A percentile compares a stretch with the other conserved stretches of the same genome.
phyloP scores from a whole-genome alignment of 2,797 vertebrate species.

The Malurus leucopterus region DNA sequence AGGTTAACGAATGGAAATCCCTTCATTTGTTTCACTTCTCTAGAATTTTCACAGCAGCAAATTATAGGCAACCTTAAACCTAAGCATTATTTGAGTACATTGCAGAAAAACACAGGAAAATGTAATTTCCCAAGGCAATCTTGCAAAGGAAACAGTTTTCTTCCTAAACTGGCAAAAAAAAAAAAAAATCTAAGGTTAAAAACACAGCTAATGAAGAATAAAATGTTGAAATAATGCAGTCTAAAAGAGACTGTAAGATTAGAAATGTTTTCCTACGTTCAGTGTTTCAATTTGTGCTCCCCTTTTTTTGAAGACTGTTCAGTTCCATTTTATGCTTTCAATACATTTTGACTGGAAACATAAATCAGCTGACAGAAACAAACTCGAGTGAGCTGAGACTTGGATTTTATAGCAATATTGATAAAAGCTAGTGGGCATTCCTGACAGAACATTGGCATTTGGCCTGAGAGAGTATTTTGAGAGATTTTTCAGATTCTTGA shows the following conservation, averaged over 20 bases:
- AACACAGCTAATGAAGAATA: neutral
- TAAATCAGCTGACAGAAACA: slow-evolving; percentile 38
- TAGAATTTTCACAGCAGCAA: neutral
- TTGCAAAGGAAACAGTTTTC: neutral
- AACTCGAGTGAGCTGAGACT: neutral
- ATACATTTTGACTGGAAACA: slow-evolving; percentile 4
- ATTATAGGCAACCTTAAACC: neutral
- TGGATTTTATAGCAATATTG: slow-evolving; percentile 23
- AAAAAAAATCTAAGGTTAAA: neutral
- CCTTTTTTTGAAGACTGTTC: neutral
- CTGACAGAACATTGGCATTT: neutral
- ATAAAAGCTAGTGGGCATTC: slow-evolving; percentile 11
- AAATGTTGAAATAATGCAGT: neutral
- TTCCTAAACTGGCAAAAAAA: neutral
- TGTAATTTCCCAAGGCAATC: neutral
- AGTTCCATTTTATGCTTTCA: slow-evolving; percentile 11
- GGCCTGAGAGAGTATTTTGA: neutral
- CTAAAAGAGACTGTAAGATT: neutral
- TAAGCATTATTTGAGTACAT: neutral
- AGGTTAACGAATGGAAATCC: neutral
- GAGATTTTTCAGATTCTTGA: neutral
- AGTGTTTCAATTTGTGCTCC: neutral
- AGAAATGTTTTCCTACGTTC: neutral
- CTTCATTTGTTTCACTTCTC: neutral
- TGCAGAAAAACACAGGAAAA: neutral